These are phyloP conservation scores for Dicycla oo DNA, from an alignment of 2,888 invertebrate genomes.

Conservation along the genomic window DNA sequence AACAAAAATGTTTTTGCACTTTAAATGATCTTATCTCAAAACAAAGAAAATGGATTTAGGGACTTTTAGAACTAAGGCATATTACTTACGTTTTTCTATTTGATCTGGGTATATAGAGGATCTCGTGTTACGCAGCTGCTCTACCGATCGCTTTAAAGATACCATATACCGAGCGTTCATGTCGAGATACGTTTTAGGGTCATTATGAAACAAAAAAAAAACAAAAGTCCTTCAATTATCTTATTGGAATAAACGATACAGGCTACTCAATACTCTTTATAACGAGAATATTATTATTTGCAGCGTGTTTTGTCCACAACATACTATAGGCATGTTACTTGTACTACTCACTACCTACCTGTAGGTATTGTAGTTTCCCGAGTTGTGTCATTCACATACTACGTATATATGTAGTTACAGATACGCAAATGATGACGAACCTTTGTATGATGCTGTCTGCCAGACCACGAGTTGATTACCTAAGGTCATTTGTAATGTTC, in stretches of 20 bases:
- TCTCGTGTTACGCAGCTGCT: background rate
- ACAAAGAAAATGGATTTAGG: too few relatives aligned
- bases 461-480: background rate
- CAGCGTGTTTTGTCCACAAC: background rate
- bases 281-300: background rate
- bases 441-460: background rate
- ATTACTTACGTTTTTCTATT: too few relatives aligned
- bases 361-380: constrained; percentile 9
- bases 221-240: too few relatives aligned
- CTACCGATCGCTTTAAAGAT: background rate
- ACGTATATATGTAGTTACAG: too few relatives aligned
- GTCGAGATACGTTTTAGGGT: too few relatives aligned
- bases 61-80: too few relatives aligned
- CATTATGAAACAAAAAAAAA: too few relatives aligned
- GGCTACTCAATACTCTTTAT: background rate
- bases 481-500: background rate
- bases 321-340: background rate
- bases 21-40: too few relatives aligned
- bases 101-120: background rate
- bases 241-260: background rate
- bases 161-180: background rate
- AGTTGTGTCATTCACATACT: background rate
- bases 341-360: background rate
- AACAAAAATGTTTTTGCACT: too few relatives aligned
- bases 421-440: constrained; percentile 7